Conservation (phyloP, 2,113 vertebrate genomes). For the Barbus barbus region DNA sequence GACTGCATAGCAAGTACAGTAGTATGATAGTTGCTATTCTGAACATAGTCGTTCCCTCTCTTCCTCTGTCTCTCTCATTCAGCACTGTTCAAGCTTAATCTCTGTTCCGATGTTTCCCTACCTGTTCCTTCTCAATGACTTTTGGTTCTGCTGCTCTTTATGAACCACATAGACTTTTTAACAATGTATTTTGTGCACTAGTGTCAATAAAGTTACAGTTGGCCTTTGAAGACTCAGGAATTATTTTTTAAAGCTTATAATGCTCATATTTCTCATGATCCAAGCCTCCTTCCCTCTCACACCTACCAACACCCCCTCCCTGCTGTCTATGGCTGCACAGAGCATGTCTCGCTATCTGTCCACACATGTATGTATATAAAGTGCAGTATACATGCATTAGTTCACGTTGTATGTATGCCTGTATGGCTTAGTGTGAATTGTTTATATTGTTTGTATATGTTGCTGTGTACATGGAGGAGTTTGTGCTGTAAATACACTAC, state of each 20-base stretch:
- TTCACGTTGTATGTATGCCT: background rate
- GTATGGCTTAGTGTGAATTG: background rate
- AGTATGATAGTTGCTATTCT: background rate
- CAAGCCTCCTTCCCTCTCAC: background rate
- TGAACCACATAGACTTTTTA: constrained; percentile 64
- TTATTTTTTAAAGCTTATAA: constrained; percentile 72
- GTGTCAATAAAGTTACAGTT: constrained; percentile 86
- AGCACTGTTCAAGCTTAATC: background rate
- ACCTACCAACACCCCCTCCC: constrained; percentile 1
- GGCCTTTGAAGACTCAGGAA: constrained; percentile 80
- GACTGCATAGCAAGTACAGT: background rate
- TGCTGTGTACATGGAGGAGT: constrained; percentile 10
- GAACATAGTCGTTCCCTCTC: constrained; percentile 7
- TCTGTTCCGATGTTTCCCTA: constrained; percentile 41
- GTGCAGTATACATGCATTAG: constrained; percentile 15
- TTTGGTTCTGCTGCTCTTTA: constrained; percentile 48
- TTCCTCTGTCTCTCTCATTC: constrained; percentile 17
- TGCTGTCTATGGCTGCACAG: constrained; percentile 34
- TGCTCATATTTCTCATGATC: constrained; percentile 32
- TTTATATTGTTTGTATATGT: constrained; percentile 8
- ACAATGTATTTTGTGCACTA: constrained; percentile 82
- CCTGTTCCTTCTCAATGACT: constrained; percentile 35
- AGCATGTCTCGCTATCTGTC: constrained; percentile 40
- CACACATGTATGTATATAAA: constrained; percentile 43
- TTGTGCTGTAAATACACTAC: constrained; percentile 22